Percentiles rank a stretch among this genome's conserved stretches.
Evolutionary conservation across 2,797 vertebrate species (phyloP).

Genomic region (Sebastes oblongus): DNA sequence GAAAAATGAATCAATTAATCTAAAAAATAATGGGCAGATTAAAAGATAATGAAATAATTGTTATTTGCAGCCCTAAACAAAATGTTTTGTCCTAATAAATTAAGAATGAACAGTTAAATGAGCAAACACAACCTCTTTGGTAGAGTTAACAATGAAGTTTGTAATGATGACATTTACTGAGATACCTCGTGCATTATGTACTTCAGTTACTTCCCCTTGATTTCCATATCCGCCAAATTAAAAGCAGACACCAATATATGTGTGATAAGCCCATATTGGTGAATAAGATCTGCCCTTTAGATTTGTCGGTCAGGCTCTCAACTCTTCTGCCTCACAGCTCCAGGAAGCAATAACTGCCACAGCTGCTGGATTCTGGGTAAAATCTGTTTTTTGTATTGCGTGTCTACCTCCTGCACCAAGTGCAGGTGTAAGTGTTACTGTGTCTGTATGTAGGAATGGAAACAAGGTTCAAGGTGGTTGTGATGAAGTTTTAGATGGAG

Average conservation of each 20-base stretch:
- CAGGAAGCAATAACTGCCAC: constrained; percentile 67
- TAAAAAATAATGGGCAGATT: background rate
- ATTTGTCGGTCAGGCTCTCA: constrained; percentile 36
- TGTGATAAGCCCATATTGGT: background rate
- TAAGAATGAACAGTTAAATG: background rate
- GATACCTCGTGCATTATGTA: background rate
- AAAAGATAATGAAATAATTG: background rate
- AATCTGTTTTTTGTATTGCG: constrained; percentile 43
- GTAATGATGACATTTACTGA: background rate
- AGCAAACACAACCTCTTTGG: background rate
- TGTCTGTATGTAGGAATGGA: constrained; percentile 54
- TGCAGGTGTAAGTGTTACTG: constrained; percentile 51
- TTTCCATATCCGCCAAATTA: background rate
- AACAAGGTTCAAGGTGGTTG: constrained; percentile 22
- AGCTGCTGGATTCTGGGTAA: constrained; percentile 72
- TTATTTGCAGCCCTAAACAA: background rate
- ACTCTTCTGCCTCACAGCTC: constrained; percentile 45
- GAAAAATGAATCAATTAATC: background rate
- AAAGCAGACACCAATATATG: background rate
- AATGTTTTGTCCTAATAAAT: background rate
- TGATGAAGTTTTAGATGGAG: background rate
- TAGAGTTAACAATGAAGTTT: background rate
- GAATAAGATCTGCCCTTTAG: background rate
- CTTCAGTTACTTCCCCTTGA: background rate
- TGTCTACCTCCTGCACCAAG: constrained; percentile 58